phyloP scores from a whole-genome alignment of 2,888 invertebrate genomes.

The Anthoptus insignis region DNA sequence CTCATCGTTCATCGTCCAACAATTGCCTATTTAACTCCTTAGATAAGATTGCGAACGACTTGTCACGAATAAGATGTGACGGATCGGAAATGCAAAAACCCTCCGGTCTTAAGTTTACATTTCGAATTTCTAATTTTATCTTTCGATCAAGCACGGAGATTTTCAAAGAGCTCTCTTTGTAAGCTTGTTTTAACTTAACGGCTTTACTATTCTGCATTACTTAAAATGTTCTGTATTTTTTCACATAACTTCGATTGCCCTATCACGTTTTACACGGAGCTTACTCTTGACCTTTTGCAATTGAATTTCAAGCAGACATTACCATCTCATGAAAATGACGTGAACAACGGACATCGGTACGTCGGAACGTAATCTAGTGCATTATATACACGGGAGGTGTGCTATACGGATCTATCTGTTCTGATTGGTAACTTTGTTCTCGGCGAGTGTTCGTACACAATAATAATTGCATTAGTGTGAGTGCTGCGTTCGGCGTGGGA shows the following conservation, averaged over 20 bases:
- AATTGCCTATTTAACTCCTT: conserved; percentile 63
- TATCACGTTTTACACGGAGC: conserved; percentile 2
- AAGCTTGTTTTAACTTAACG: no score
- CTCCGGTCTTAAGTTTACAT: conserved; percentile 14
- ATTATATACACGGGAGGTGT: conserved; percentile 66
- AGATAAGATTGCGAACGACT: conserved; percentile 54
- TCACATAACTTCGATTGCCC: neutral
- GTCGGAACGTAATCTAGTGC: conserved; percentile 65
- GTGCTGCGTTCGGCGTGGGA: conserved; percentile 82
- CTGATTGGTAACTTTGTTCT: conserved; percentile 72
- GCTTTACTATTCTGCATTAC: no score
- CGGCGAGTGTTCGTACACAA: conserved; percentile 64
- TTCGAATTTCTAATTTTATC: no score
- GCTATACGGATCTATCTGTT: conserved; percentile 70
- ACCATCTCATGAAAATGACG: conserved; percentile 11
- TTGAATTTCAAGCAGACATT: conserved; percentile 8
- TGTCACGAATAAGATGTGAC: conserved; percentile 41
- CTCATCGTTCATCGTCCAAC: conserved; percentile 65
- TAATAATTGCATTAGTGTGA: conserved; percentile 66
- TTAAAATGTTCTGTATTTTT: no score
- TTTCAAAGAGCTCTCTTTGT: no score
- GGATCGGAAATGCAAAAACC: conserved; percentile 26
- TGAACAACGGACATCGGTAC: conserved; percentile 64
- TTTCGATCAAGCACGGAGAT: no score
- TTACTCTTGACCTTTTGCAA: conserved; percentile 6